These are phyloP conservation scores for Cryptocephalus moraei DNA, from an alignment of 2,888 invertebrate species.

Conservation along the genomic window DNA sequence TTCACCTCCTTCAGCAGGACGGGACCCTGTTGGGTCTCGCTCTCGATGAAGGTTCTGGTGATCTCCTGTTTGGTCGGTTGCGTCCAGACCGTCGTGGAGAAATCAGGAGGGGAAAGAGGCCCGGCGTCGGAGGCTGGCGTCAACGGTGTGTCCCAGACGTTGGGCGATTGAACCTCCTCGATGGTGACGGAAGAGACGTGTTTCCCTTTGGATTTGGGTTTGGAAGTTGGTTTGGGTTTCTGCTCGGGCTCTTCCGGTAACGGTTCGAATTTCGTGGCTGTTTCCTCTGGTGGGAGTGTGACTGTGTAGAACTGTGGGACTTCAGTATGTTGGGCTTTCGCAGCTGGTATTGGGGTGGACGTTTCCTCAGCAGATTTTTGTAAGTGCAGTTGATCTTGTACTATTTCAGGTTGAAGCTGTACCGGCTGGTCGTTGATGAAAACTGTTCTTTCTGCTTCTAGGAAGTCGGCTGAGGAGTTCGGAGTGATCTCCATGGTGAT, in stretches of 20 bases:
- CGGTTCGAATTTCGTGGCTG: background rate
- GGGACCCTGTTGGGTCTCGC: conserved; percentile 17
- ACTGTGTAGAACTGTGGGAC: background rate
- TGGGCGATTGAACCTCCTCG: conserved; percentile 42
- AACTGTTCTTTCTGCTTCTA: conserved; percentile 9
- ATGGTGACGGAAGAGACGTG: conserved; percentile 43
- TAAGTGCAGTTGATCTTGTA: background rate
- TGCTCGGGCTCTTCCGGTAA: conserved; percentile 6
- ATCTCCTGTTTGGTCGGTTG: conserved; percentile 10
- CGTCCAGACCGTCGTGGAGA: conserved; percentile 21
- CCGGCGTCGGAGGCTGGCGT: conserved; percentile 39
- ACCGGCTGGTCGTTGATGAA: conserved; percentile 20
- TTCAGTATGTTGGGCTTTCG: background rate
- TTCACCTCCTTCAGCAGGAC: conserved; percentile 31
- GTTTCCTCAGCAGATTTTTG: too few relatives aligned
- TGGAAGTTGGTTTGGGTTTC: conserved; percentile 15
- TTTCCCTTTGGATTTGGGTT: conserved; percentile 30
- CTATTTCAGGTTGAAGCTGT: conserved; percentile 1
- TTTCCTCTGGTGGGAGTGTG: background rate
- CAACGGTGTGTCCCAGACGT: conserved; percentile 38
- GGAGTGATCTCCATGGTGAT: too few relatives aligned
- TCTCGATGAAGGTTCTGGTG: conserved; percentile 8
- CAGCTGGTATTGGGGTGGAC: background rate
- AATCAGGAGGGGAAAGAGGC: conserved; percentile 30
- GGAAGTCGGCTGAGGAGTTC: conserved; percentile 15